A percentile compares a stretch with the other conserved stretches of the same genome.
Conservation (phyloP, 2,888 invertebrate species). For the Odontocolon sp. region DNA sequence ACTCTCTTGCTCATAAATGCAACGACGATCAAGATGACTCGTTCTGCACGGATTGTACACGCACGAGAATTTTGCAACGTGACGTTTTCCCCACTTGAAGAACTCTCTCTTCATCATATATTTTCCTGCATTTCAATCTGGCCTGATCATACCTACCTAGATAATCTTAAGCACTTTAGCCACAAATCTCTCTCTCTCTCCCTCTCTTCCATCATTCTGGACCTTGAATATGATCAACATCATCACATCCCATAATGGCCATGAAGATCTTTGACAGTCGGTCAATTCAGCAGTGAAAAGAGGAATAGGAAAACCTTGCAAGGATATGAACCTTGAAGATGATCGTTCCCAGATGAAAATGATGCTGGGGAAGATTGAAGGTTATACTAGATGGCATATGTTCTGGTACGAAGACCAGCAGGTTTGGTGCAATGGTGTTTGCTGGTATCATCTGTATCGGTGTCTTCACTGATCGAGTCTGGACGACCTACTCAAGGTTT, state of each 20-base stretch:
- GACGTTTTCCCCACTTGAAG: not conserved
- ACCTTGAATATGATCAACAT: not conserved
- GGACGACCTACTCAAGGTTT: constrained; percentile 47
- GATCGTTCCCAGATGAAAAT: constrained; percentile 44
- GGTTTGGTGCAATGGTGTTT: too few species aligned
- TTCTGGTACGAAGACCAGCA: not conserved
- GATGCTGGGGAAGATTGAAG: constrained; percentile 20
- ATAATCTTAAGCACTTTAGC: not conserved
- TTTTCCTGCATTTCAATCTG: not conserved
- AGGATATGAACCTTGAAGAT: constrained; percentile 53
- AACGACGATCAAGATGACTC: too few species aligned
- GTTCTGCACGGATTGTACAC: too few species aligned
- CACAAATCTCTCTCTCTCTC: not conserved
- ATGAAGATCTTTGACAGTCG: too few species aligned
- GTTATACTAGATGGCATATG: not conserved
- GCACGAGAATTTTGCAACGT: not conserved
- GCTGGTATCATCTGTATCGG: not conserved
- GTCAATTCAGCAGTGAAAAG: constrained; percentile 1
- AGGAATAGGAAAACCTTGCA: constrained; percentile 17
- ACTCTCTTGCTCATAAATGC: too few species aligned
- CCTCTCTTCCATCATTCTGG: not conserved
- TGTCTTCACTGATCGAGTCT: too few species aligned
- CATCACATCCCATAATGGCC: constrained; percentile 2
- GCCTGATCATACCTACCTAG: not conserved
- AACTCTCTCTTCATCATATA: not conserved